These are phyloP conservation scores for Luscinia megarhynchos DNA, from an alignment of 2,797 vertebrate genomes.

Conservation along the genomic window DNA sequence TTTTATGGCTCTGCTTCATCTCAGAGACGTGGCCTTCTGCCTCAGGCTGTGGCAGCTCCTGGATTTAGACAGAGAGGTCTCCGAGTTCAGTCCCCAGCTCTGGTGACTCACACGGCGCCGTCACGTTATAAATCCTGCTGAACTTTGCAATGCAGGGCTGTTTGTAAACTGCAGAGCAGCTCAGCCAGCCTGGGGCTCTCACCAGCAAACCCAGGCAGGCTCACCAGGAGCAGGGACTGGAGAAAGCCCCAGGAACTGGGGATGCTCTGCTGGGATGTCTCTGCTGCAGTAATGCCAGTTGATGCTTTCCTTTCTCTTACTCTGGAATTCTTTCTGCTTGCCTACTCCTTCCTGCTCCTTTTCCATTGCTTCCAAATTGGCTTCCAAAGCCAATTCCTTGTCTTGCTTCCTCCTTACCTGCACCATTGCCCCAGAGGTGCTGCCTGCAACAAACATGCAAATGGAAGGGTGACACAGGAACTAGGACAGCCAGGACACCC, in stretches of 20 bases:
- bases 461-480: fast-evolving
- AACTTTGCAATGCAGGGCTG: background rate
- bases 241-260: background rate
- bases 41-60: background rate
- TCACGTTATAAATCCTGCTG: background rate
- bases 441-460: background rate
- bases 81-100: background rate
- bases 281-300: background rate
- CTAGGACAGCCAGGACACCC: background rate
- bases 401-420: background rate
- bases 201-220: background rate
- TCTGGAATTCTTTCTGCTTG: background rate
- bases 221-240: background rate
- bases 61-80: background rate
- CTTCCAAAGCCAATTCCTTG: background rate
- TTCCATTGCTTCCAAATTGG: background rate
- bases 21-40: background rate
- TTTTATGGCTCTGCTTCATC: background rate
- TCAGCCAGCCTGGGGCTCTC: background rate
- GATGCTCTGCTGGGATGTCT: fast-evolving
- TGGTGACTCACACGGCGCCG: background rate
- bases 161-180: background rate
- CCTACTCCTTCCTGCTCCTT: background rate
- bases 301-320: background rate
- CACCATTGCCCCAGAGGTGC: background rate